phyloP scores from a whole-genome alignment of 1,140 invertebrate species.

The Drosophila lacertosa region DNA sequence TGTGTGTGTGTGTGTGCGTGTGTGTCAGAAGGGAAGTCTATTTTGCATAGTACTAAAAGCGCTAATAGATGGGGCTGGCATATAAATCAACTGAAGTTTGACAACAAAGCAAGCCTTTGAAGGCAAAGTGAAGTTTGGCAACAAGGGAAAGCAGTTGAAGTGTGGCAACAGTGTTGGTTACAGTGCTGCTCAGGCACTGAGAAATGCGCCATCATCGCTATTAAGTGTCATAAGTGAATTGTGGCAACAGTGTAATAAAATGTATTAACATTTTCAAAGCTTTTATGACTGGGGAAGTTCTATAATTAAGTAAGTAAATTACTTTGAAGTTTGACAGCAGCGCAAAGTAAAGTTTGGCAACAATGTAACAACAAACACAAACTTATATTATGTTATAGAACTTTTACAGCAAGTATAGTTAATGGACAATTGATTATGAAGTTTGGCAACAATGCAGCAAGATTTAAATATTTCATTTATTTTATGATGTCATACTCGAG shows the following conservation, averaged over 20 bases:
- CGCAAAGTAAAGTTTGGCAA: constrained; percentile 20
- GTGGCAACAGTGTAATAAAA: constrained; percentile 18
- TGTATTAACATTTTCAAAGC: too few relatives aligned
- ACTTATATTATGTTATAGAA: too few relatives aligned
- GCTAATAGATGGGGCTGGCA: constrained; percentile 1
- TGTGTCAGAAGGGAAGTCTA: not conserved
- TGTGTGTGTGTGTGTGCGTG: not conserved
- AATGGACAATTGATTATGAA: not conserved
- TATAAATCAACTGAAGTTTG: constrained; percentile 17
- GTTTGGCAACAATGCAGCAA: constrained; percentile 7
- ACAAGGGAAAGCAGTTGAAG: not conserved
- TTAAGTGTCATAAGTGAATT: too few relatives aligned
- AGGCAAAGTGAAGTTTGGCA: constrained; percentile 20
- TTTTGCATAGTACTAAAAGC: not conserved
- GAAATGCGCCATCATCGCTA: too few relatives aligned
- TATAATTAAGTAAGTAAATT: too few relatives aligned
- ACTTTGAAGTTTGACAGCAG: too few relatives aligned
- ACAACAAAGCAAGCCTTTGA: constrained; percentile 3
- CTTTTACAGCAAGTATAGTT: not conserved
- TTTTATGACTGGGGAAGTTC: too few relatives aligned
- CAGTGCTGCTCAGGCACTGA: too few relatives aligned
- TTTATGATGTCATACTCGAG: not conserved
- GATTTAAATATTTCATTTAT: too few relatives aligned
- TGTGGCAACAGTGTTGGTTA: too few relatives aligned
- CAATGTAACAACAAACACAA: not conserved